Evolutionary conservation across 2,797 vertebrate genomes (phyloP), one percentile per base, ranked within the genome.

Genomic region (Potorous gilbertii): DNA sequence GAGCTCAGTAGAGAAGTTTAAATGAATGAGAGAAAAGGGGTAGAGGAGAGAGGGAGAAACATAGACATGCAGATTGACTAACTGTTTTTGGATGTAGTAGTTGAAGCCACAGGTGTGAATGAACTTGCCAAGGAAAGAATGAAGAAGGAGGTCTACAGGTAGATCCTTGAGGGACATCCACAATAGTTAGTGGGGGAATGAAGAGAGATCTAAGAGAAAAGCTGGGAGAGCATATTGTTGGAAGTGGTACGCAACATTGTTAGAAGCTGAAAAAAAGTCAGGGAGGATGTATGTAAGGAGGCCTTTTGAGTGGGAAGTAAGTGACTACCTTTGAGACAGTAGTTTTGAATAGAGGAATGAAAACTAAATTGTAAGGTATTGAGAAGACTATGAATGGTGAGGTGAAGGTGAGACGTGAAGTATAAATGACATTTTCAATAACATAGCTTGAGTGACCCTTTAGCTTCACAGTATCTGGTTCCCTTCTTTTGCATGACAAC

Each of bases 401-500:
- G 16, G 31, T 5, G 13, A 66, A 66, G 31, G 31, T 66, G 59
- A 66, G 31, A 34, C 59, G n/a, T 34, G 13, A 66, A 34, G 59
- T 66, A 66, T 66, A n/a, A 11, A n/a, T 66, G 31, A n/a, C 59
- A n/a, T 66, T 66, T 59, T 59, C 57, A 59, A 87, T 91, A 28
- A 81, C 91, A 90, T 29, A 9, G 29, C 54, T 55, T 66, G 57
- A 8, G 56, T 18, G 40, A n/a, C 31, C 66, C 56, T 59, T 74
- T 54, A 66, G 97, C 94, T 97, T 92, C 92, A 24, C 28, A 96
- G 93, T 96, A 97, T 96, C 56, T 9, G 54, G 91, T 97, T 97
- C 40, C 97, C 52, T 87, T 92, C n/a, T 95, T 55, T 91, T 54
- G 59, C 92, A 56, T 97, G 97, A 96, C 96, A 97, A 96, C 27